Conservation (phyloP, 2,113 vertebrate species). For the Leiothrix lutea region DNA sequence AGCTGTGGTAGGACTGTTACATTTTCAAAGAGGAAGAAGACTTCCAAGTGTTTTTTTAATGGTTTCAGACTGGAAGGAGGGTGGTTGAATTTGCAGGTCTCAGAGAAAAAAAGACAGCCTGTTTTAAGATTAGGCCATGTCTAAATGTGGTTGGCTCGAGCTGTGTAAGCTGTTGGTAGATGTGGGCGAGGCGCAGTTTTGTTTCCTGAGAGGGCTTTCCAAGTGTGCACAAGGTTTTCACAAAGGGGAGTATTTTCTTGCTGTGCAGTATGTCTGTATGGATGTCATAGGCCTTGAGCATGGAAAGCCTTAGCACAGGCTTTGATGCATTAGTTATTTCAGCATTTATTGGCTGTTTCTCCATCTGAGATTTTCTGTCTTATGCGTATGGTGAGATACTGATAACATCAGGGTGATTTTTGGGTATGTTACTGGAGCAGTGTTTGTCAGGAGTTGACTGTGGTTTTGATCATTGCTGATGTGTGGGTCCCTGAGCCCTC, state of each 20-base stretch:
- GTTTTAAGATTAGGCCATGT: not conserved
- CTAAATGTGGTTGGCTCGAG: not conserved
- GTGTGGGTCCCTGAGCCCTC: not conserved
- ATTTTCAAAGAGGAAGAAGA: not conserved
- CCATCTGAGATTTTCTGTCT: not conserved
- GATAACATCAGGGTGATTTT: not conserved
- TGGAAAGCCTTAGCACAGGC: not conserved
- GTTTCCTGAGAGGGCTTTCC: not conserved
- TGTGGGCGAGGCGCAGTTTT: accelerated
- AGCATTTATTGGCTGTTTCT: not conserved
- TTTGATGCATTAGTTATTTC: not conserved
- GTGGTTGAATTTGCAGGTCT: not conserved
- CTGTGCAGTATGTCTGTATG: not conserved
- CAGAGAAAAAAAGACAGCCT: not conserved
- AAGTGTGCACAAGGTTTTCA: not conserved
- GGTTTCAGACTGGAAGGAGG: not conserved
- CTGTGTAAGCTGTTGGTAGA: not conserved
- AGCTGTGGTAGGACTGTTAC: not conserved
- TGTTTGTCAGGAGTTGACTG: not conserved
- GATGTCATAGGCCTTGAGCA: not conserved
- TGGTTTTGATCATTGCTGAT: not conserved
- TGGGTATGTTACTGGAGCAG: not conserved
- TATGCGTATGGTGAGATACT: not conserved
- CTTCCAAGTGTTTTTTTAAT: not conserved
- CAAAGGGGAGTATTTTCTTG: not conserved